Base-by-base conservation (phyloP, 1,140 invertebrate species). In the Gonioctena quinquepunctata region DNA sequence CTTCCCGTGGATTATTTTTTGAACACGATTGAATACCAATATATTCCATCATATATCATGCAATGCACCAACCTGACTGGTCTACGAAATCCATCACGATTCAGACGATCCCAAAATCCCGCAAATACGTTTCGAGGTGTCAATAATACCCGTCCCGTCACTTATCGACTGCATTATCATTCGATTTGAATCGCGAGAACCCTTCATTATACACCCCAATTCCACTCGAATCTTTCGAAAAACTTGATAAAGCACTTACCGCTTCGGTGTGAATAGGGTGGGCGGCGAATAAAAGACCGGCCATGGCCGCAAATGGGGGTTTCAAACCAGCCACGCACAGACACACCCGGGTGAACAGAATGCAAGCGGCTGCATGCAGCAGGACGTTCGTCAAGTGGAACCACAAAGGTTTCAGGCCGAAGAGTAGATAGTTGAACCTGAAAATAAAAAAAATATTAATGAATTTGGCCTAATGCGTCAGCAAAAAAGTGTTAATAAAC, bases 201-300 rank as follows among this genome's bases (percentile, higher is more conserved):
- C 25, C 21, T 25, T 59, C 56, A 59, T 59, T 59, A 59, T 59
- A 59, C 25, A 59, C 11, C 25, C 56, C 21, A 25, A 25, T 59
- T 59, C 56, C 21, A 22, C 21, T 59, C 25, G 25, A 59, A 25
- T 59, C 56, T 22, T 11, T 16, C 26, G 25, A 59, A 25, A 25
- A 59, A 59, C 56, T 59, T 25, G n/a, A 59, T 59, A 59, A 28
- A 62, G 60, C 33, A 87, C 90, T 91, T 82, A 92, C 91, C 78
- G 91, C 94, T 85, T 97, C 95, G 6, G 93, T 94, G 81, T 97
- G 95, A 70, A 97, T 88, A 19, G 95, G 95, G 84, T 97, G 95
- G 8, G 93, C 89, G 26, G 94, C 93, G 83, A 96, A 97, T 66
- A 96, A 84, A 42, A 91, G 82, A 18, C 90, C 91, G 1, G 90